Evolutionary conservation across 2,888 invertebrate species (phyloP).

Genomic region (Apodemia duryi): DNA sequence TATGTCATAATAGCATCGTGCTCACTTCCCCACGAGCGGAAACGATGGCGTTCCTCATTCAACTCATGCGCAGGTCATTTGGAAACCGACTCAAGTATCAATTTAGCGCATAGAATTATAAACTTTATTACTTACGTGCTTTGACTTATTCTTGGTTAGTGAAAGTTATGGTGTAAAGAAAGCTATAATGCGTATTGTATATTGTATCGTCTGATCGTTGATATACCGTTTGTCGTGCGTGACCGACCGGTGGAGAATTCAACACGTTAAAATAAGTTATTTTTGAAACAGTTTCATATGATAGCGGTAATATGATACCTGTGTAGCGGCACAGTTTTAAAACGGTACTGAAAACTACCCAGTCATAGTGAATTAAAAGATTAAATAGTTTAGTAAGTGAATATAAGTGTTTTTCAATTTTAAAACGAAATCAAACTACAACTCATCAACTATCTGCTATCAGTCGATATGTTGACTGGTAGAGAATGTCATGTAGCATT

Average conservation of each 20-base stretch:
- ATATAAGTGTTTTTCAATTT: no score
- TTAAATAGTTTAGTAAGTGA: no score
- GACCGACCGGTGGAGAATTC: conserved; percentile 46
- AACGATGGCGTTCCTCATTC: conserved; percentile 50
- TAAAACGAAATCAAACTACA: no score
- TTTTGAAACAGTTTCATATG: neutral
- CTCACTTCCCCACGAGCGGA: conserved; percentile 47
- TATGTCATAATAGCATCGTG: conserved; percentile 45
- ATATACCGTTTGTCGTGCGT: conserved; percentile 52
- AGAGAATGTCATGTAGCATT: no score
- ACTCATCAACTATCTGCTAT: no score
- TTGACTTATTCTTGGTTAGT: conserved; percentile 38
- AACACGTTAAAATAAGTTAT: conserved; percentile 4
- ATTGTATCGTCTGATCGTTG: conserved; percentile 50
- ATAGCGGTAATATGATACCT: conserved; percentile 2
- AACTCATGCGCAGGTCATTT: conserved; percentile 42
- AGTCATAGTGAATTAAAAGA: no score
- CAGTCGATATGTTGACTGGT: no score
- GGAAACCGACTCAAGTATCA: conserved; percentile 37
- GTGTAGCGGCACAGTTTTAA: neutral
- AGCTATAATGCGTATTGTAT: conserved; percentile 47
- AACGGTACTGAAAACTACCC: neutral
- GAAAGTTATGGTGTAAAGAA: conserved; percentile 58
- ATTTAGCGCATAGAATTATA: conserved; percentile 31
- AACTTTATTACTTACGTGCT: conserved; percentile 33